Conservation (phyloP, 2,113 vertebrate species). For the Sinocyclocheilus anophthalmus region DNA sequence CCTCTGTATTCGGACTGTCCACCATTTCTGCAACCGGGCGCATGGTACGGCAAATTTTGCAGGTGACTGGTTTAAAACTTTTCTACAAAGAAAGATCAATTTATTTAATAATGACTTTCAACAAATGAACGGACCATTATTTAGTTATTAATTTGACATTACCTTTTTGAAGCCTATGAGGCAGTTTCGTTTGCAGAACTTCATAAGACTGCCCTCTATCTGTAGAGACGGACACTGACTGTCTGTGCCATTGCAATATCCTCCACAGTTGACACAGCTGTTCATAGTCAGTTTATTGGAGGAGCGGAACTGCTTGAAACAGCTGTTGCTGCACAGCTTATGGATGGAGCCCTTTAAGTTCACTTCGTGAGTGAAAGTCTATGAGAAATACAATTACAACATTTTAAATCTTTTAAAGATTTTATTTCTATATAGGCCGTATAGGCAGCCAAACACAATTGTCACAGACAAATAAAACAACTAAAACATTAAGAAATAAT, state of each 20-base stretch:
- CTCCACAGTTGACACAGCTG: constrained; percentile 88
- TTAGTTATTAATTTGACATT: background rate
- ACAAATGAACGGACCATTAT: background rate
- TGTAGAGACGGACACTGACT: constrained; percentile 84
- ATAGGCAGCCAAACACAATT: background rate
- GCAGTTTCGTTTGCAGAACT: constrained; percentile 86
- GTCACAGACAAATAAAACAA: background rate
- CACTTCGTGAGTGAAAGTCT: constrained; percentile 90
- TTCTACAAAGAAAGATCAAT: constrained; percentile 74
- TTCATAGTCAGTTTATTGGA: constrained; percentile 91
- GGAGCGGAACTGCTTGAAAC: constrained; percentile 89
- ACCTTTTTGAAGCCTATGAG: constrained; percentile 89
- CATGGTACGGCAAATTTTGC: constrained; percentile 85
- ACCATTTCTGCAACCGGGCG: constrained; percentile 85
- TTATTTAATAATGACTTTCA: background rate
- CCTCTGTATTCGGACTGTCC: constrained; percentile 80
- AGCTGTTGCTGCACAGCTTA: constrained; percentile 91
- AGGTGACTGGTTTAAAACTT: constrained; percentile 82
- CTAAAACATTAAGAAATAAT: background rate
- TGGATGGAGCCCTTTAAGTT: constrained; percentile 88
- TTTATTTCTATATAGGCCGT: background rate
- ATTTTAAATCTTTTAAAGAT: background rate
- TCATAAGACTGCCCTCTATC: constrained; percentile 84
- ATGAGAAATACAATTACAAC: constrained; percentile 2
- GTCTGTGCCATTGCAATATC: constrained; percentile 82